A percentile compares a stretch with the other conserved stretches of the same genome.
Conservation (phyloP, 2,888 invertebrate genomes). For the Andrena marginata region DNA sequence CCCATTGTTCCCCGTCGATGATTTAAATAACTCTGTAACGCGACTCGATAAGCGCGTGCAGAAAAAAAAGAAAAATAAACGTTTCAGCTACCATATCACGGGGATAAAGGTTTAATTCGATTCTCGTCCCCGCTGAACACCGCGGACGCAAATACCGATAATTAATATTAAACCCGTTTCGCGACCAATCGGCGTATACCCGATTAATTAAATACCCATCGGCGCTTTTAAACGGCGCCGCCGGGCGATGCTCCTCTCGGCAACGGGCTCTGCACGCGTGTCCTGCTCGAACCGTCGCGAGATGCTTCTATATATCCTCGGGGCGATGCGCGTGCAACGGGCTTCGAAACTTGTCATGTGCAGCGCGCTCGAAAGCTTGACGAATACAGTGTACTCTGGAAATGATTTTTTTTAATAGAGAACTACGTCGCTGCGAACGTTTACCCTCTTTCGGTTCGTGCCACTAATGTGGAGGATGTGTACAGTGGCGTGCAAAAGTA, state of each 20-base stretch:
- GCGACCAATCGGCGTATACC: conserved; percentile 36
- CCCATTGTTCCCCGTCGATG: not conserved
- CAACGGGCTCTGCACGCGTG: conserved; percentile 3
- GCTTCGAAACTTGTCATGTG: too few species aligned
- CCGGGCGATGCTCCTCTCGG: conserved; percentile 22
- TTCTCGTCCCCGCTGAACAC: conserved; percentile 19
- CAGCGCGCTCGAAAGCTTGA: too few species aligned
- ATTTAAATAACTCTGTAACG: conserved; percentile 20
- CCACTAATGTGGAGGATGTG: too few species aligned
- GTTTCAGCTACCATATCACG: not conserved
- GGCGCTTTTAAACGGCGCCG: conserved; percentile 51
- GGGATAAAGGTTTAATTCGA: conserved; percentile 46
- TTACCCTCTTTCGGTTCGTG: too few species aligned
- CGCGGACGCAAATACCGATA: conserved; percentile 39
- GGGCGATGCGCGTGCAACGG: too few species aligned
- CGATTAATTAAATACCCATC: conserved; percentile 59
- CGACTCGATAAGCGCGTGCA: not conserved
- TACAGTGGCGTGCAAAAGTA: too few species aligned
- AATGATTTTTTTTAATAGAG: too few species aligned
- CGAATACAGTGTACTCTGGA: too few species aligned
- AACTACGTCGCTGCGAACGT: too few species aligned
- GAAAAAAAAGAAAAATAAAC: conserved; percentile 28
- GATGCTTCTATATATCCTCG: not conserved
- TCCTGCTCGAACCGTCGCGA: not conserved
- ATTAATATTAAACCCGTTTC: conserved; percentile 64